Base-by-base conservation (phyloP, 2,113 vertebrate genomes). In the Oreochromis spilurus region DNA sequence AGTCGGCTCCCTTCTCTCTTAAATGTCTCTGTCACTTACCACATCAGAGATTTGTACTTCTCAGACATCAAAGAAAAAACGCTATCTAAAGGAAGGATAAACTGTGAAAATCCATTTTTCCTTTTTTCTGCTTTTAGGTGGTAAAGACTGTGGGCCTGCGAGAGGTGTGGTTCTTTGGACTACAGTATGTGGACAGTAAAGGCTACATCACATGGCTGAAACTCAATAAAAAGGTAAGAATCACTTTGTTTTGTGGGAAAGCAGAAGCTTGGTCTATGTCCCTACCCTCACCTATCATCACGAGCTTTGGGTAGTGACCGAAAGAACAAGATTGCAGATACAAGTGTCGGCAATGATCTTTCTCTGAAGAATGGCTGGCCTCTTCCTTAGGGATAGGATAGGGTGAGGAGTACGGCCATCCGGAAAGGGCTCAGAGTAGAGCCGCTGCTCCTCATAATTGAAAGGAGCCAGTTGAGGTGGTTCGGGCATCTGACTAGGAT, bases 121-220 rank as follows among this genome's bases (percentile, higher is more conserved):
- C 12, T 21, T 21, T 9, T 17, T 57, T 81, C 29, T 62, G 6
- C 21, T 86, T 26, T 52, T 84, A 99, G 98, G 98, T 99, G 93
- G 98, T 99, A 88, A 99, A 99, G 96, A 99, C 98, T 2, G 98
- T 99, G 93, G 98, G 98, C 36, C 96, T 99, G 54, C 97, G 98
- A 90, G 98, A 99, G 92, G 98, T 99, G 34, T 99, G 98, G 98
- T 99, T 99, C 96, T 99, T 99, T 91, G 98, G 98, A 43, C 96
- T 99, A 4, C 98, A 99, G 92, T 99, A 99, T 72, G 96, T 97
- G 88, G 98, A 99, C 96, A 99, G 98, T 90, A 99, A 99, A 96
- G 98, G 98, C 84, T 99, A 99, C 92, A 97, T 95, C 90, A 99
- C 98, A 5, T 99, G 98, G 98, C 96, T 99, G 84, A 99, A 99